These are phyloP conservation scores for Toxotes chatareus DNA, from an alignment of 2,113 vertebrate genomes.

Conservation along the genomic window DNA sequence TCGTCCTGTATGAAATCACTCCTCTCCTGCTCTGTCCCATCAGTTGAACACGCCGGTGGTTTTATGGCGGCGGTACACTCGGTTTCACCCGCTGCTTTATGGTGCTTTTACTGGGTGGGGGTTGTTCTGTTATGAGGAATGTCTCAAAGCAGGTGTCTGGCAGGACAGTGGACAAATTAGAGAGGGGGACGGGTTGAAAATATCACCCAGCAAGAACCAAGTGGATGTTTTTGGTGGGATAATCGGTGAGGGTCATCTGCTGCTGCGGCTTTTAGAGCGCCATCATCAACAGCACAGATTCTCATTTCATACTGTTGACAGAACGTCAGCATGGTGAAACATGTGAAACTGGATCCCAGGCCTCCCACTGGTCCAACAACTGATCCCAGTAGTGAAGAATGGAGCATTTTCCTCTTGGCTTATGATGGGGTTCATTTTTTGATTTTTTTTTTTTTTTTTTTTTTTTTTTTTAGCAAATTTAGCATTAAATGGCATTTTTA, in stretches of 20 bases:
- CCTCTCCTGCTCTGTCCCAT: constrained; percentile 23
- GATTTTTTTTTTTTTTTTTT: too few species aligned
- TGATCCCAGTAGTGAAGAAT: too few species aligned
- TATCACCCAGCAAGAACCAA: not conserved
- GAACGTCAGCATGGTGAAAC: too few species aligned
- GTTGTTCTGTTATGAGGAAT: not conserved
- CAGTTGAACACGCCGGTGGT: constrained; percentile 18
- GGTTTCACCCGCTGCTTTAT: constrained; percentile 53
- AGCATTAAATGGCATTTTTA: too few species aligned
- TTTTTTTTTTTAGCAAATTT: too few species aligned
- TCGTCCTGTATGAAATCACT: constrained; percentile 36
- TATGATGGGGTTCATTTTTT: too few species aligned
- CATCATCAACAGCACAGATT: not conserved
- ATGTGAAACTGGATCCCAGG: too few species aligned
- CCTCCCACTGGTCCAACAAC: too few species aligned
- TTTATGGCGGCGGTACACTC: constrained; percentile 39
- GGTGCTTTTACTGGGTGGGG: constrained; percentile 18
- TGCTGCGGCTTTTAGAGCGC: not conserved
- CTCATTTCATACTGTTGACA: too few species aligned
- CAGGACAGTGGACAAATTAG: not conserved
- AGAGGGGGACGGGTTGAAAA: not conserved
- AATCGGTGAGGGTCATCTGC: not conserved
- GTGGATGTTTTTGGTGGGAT: not conserved
- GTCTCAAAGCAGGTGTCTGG: not conserved
- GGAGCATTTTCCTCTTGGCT: too few species aligned